phyloP scores from a whole-genome alignment of 1,140 invertebrate genomes.

The Dendroctonus ponderosae region DNA sequence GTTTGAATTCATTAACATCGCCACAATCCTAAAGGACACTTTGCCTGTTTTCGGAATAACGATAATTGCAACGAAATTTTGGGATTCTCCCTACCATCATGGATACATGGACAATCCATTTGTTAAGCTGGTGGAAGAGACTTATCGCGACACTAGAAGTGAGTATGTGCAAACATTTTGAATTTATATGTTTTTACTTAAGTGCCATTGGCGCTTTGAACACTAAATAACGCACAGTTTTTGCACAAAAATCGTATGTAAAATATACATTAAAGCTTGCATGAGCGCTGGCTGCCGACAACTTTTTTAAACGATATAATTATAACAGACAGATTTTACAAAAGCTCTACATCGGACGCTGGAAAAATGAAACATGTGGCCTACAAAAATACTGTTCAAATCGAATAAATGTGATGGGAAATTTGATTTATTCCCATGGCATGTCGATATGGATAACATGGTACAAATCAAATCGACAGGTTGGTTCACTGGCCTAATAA shows the following conservation, averaged over 20 bases:
- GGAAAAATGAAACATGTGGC: background rate
- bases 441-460: background rate
- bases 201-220: background rate
- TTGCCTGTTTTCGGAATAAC: conserved; percentile 66
- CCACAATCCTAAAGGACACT: conserved; percentile 68
- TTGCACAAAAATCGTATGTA: too few species aligned
- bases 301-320: background rate
- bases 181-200: background rate
- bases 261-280: too few species aligned
- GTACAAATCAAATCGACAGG: conserved; percentile 3
- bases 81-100: conserved; percentile 75
- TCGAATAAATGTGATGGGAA: conserved; percentile 2
- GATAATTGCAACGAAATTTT: conserved; percentile 64
- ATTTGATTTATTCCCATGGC: conserved; percentile 1
- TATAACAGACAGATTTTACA: background rate
- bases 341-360: background rate
- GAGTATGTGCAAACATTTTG: conserved; percentile 49
- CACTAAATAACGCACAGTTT: too few species aligned
- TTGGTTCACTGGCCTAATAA: conserved; percentile 10
- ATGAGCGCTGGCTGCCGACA: background rate
- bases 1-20: conserved; percentile 70
- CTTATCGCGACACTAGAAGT: conserved; percentile 78
- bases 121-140: conserved; percentile 70
- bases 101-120: conserved; percentile 81
- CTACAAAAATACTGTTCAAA: background rate